Evolutionary conservation across 2,797 vertebrate genomes (phyloP).

Genomic region (Silurus aristotelis): DNA sequence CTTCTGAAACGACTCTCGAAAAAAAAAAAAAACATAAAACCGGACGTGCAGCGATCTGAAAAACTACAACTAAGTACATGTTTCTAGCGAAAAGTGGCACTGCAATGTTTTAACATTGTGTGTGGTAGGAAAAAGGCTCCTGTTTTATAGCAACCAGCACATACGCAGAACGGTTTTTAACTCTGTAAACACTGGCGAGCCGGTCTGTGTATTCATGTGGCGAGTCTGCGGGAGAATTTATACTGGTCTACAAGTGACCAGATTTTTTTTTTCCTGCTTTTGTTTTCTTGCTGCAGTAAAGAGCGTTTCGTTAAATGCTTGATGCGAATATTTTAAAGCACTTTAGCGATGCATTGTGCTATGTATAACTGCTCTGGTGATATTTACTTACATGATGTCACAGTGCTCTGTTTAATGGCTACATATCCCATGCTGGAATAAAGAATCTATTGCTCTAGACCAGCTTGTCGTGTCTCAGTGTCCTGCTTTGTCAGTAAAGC

Average conservation of each 20-base stretch:
- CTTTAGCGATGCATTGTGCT: neutral
- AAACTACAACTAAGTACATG: conserved; percentile 63
- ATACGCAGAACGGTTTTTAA: conserved; percentile 58
- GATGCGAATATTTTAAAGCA: neutral
- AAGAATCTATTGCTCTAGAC: too few relatives aligned
- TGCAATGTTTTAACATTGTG: conserved; percentile 50
- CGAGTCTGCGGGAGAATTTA: conserved; percentile 48
- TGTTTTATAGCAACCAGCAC: conserved; percentile 61
- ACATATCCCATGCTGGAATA: conserved; percentile 12
- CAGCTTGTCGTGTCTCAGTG: neutral
- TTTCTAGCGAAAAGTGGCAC: conserved; percentile 50
- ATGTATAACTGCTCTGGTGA: neutral
- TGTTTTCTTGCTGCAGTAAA: conserved; percentile 32
- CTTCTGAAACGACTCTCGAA: conserved; percentile 13
- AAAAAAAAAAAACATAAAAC: conserved; percentile 51
- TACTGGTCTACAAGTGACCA: conserved; percentile 28
- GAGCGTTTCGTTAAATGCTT: conserved; percentile 27
- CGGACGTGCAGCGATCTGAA: conserved; percentile 54
- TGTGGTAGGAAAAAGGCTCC: conserved; percentile 56
- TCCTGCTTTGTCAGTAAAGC: neutral
- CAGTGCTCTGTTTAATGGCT: neutral
- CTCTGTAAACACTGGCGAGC: conserved; percentile 57
- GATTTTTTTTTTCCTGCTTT: neutral
- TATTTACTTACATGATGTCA: neutral
- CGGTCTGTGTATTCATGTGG: conserved; percentile 50